Conservation (phyloP, 2,888 invertebrate species). For the Cyclophora albipunctata region DNA sequence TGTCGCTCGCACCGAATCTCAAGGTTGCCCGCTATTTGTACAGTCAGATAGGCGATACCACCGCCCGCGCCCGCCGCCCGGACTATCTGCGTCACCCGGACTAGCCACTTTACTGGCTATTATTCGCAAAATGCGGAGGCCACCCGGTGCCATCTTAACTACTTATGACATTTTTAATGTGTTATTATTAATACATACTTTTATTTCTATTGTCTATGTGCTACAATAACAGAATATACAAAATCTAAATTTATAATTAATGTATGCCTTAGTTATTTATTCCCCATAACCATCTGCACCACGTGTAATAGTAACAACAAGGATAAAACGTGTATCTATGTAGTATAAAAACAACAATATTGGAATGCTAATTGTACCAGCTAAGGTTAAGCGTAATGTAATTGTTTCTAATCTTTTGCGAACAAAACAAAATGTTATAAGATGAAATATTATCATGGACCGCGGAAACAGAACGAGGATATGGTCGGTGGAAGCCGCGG, state of each 20-base stretch:
- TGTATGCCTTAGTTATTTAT: too few relatives aligned
- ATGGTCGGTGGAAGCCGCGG: conserved; percentile 17
- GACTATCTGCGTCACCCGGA: conserved; percentile 26
- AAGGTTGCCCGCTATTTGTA: conserved; percentile 72
- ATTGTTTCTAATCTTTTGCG: too few relatives aligned
- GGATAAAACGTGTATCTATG: too few relatives aligned
- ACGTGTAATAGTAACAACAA: too few relatives aligned
- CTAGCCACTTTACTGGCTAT: conserved; percentile 54
- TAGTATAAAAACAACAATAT: too few relatives aligned
- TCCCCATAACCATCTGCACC: too few relatives aligned
- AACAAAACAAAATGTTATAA: too few relatives aligned
- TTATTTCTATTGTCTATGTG: conserved; percentile 5
- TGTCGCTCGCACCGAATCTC: conserved; percentile 71
- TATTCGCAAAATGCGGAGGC: conserved; percentile 55
- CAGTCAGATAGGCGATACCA: conserved; percentile 53
- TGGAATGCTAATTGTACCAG: too few relatives aligned
- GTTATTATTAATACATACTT: conserved; percentile 2
- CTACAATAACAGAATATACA: too few relatives aligned
- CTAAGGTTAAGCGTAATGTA: too few relatives aligned
- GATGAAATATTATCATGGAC: conserved; percentile 13
- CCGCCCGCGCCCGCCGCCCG: conserved; percentile 26
- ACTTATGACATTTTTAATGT: conserved; percentile 15
- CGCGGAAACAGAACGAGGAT: conserved; percentile 35
- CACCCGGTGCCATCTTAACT: conserved; percentile 38
- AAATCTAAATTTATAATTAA: too few relatives aligned